Evolutionary conservation across 2,113 vertebrate species (phyloP).

Genomic region (Catagonus wagneri): DNA sequence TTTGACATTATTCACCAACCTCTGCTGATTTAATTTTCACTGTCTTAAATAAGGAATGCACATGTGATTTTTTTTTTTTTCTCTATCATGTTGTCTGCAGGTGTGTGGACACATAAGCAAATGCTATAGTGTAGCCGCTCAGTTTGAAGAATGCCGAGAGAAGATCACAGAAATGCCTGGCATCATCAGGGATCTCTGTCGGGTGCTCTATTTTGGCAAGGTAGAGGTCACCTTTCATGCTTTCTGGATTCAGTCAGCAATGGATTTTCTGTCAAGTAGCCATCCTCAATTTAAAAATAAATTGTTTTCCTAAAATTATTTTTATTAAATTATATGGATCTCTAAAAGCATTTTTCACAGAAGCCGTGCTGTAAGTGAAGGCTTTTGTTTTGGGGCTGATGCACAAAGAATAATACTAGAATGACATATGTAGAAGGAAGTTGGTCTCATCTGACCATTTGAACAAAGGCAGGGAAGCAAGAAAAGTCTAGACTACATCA

Average conservation of each 20-base stretch:
- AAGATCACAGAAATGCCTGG: slow-evolving; percentile 97
- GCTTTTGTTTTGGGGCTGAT: not conserved
- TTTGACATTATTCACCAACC: not conserved
- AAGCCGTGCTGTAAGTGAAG: not conserved
- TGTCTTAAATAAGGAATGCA: not conserved
- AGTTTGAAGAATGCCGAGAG: slow-evolving; percentile 99
- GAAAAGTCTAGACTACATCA: not conserved
- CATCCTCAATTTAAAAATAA: not conserved
- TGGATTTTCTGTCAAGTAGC: not conserved
- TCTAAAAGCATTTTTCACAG: slow-evolving; percentile 15
- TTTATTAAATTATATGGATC: slow-evolving; percentile 1
- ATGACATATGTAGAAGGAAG: not conserved
- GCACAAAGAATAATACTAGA: not conserved
- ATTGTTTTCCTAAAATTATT: not conserved
- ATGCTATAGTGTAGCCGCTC: slow-evolving; percentile 98
- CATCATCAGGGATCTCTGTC: slow-evolving; percentile 97
- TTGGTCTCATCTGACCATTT: not conserved
- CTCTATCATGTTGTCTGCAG: slow-evolving; percentile 81
- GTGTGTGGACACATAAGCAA: slow-evolving; percentile 97
- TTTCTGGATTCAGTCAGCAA: not conserved
- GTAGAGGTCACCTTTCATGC: slow-evolving; percentile 80
- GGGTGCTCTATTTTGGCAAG: slow-evolving; percentile 96
- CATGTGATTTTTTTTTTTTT: not conserved
- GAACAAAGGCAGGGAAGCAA: not conserved
- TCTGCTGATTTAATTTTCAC: not conserved